Conservation (phyloP, 2,888 invertebrate genomes). For the Pandemis corylana region DNA sequence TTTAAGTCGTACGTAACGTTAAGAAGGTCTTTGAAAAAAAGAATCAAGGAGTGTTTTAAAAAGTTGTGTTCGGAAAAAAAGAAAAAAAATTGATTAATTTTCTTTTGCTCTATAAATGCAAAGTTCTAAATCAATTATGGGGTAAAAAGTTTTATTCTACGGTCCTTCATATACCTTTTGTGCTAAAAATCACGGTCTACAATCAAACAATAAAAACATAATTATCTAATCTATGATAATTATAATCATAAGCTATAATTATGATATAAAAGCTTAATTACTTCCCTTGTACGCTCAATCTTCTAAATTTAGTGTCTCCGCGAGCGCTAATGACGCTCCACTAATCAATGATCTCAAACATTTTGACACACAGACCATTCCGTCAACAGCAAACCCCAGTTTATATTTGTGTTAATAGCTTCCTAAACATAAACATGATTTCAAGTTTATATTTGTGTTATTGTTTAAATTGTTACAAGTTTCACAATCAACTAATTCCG, state of each 20-base stretch:
- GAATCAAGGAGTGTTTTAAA: neutral
- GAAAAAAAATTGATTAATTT: too few species aligned
- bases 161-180: too few species aligned
- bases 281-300: neutral
- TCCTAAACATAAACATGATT: conserved; percentile 22
- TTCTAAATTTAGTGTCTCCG: conserved; percentile 3
- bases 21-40: conserved; percentile 10
- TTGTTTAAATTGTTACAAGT: conserved; percentile 25
- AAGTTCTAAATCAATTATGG: too few species aligned
- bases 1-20: conserved; percentile 18
- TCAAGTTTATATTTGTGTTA: conserved; percentile 24
- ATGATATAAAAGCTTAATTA: neutral
- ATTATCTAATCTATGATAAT: neutral
- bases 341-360: neutral
- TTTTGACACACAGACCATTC: conserved; percentile 10
- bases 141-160: too few species aligned
- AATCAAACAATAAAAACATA: neutral
- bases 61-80: too few species aligned
- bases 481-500: conserved; percentile 51
- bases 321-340: neutral
- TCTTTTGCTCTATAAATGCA: too few species aligned
- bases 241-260: neutral
- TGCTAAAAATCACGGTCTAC: neutral
- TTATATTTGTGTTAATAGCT: neutral
- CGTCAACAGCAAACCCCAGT: conserved; percentile 2